Evolutionary conservation across 2,113 vertebrate species (phyloP), one percentile per base, ranked within the genome.

Genomic region (Podiceps cristatus): DNA sequence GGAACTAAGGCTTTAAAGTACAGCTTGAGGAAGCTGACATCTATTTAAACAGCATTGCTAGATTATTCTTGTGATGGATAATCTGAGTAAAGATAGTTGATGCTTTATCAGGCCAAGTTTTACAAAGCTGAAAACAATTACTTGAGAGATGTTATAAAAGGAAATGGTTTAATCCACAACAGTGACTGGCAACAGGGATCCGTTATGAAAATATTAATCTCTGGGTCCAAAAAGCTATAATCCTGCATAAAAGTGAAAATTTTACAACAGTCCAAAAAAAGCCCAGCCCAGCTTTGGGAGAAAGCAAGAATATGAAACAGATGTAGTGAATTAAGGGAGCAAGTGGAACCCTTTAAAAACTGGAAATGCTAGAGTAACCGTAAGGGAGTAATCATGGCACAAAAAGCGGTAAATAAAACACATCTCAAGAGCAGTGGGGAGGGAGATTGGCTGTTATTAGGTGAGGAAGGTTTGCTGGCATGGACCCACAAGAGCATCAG

Each of bases 401-500:
- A 58, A 67, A 67, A 49, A 78, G 20, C 74, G 59, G 42, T 12
- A 67, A 19, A 71, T 49, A 49, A 91, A 86, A 75, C 7, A 45
- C 35, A 52, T 56, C 25, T 75, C 24, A 31, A 53, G 50, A 86
- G 60, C 71, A 79, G 75, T 8, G 15, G 27, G 74, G 50, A 64
- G 59, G 42, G 63, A 92, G 60, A 62, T 3, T 86, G 83, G 64
- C 83, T 33, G 6, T 60, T n/a, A 28, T 31, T 31, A 62, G 55
- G 71, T 67, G 71, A 86, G 52, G 60, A 85, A 62, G 60, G n/a
- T 66, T 66, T 78, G 74, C 50, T 92, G 94, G 74, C 82, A 62
- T 2, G 56, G 60, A 47, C 33, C 16, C 55, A 52, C 1, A 1
- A 28, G 33, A 86, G 29, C 79, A 82, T 62, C 0, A 0, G 66